Percentiles rank a stretch among this genome's conserved stretches.
Evolutionary conservation across 2,113 vertebrate species (phyloP).

Genomic region (Myrmophylax atrothorax): DNA sequence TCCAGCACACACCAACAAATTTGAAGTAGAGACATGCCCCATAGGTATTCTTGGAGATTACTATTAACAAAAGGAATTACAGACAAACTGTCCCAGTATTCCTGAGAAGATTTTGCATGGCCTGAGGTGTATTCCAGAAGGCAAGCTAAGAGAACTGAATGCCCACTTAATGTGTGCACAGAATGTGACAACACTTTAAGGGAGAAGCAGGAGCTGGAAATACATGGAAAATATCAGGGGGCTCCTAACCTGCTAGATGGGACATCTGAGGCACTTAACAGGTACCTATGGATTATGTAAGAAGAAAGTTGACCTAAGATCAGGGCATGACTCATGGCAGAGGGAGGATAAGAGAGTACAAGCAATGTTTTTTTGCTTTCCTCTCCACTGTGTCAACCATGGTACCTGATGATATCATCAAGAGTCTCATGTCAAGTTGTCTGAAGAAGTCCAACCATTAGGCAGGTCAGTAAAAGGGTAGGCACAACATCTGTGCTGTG

Average conservation of each 20-base stretch:
- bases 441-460: background rate
- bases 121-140: background rate
- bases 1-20: background rate
- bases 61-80: background rate
- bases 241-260: background rate
- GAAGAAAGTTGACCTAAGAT: background rate
- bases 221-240: background rate
- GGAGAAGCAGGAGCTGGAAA: background rate
- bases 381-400: background rate
- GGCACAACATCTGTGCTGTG: background rate
- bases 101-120: background rate
- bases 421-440: background rate
- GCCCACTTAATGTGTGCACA: background rate
- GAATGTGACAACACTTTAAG: background rate
- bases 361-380: background rate
- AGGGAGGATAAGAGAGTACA: background rate
- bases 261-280: background rate
- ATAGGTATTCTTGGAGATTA: background rate
- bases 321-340: background rate
- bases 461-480: background rate
- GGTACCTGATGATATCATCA: background rate
- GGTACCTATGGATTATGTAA: background rate
- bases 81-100: background rate
- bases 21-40: background rate
- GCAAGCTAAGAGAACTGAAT: background rate